Base-by-base conservation (phyloP, 2,888 invertebrate genomes). In the Idaea dimidiata region DNA sequence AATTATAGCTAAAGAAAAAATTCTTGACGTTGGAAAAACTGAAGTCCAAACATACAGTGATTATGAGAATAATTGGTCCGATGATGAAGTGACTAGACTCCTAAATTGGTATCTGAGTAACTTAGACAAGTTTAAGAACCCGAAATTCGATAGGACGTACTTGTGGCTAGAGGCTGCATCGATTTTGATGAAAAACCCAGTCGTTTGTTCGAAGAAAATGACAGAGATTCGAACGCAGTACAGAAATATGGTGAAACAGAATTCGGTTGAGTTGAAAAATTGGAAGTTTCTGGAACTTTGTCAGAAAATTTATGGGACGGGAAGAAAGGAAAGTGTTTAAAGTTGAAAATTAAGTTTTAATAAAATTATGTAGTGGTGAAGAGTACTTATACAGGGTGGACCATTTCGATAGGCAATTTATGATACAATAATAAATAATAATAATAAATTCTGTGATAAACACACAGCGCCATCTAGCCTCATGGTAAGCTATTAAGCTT, bases 281-380 rank as follows among this genome's bases (percentile, higher is more conserved):
- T 92, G 91, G 91, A 81, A 78, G 58, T 92, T 89, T 63, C 78
- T 82, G 58, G 83, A 81, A 24, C 77, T 91, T 8, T 92, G 91
- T 62, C 89, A 90, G 69, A 88, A 91, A 69, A 92, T 92, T 17
- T 92, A 91, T 72, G 91, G 91, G 0, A 91, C 89, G 0, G 91
- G 91, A 0, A 90, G 87, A 67, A 89, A 81, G 62, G 76, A 66
- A 4, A 68, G 63, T 17, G 58, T 61, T 59, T 59, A 17, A 61
- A 43, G 59, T 56, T 55, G 8, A 31, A 60, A n/a, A n/a, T n/a
- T n/a, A n/a, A n/a, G n/a, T n/a, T n/a, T n/a, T n/a, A n/a, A n/a
- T n/a, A n/a, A n/a, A n/a, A n/a, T n/a, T n/a, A n/a, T n/a, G n/a
- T n/a, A n/a, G n/a, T n/a, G n/a, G n/a, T n/a, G n/a, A n/a, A n/a